Base-by-base conservation (phyloP, 2,113 vertebrate species). In the crab-eating macaque (Macaca fascicularis) region DNA sequence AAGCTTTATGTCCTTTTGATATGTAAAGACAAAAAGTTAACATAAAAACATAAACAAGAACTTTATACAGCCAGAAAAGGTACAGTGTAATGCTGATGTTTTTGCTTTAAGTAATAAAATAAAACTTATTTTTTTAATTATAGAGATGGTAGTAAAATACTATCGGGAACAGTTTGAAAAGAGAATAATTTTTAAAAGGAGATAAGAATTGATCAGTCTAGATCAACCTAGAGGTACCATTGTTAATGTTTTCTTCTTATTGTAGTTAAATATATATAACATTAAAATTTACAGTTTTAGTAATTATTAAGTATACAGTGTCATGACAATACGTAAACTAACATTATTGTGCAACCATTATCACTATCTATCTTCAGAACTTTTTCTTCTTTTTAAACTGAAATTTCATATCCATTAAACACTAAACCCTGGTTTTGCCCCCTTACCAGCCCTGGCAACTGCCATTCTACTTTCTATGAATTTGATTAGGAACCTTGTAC, bases 81-180 rank as follows among this genome's bases (percentile, higher is more conserved):
- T 35, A 78, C 2, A n/a, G 78, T 80, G 20, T 52, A 70, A 48
- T 27, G 38, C 40, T 92, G 64, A 64, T 78, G 55, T 14, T 93
- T 72, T 96, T 94, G 52, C 81, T 61, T 52, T 48, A 79, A 80
- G 32, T 59, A 83, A 82, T 75, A 64, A 81, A 80, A 75, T 35
- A 50, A 55, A 40, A 59, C 45, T 5, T 61, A 79, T 64, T 57
- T 59, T 12, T 72, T 67, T 45, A 76, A 40, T 90, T 75, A 80
- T n/a, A 48, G 55, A 86, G 74, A 83, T n/a, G 11, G 16, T 90
- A 70, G 69, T 93, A 55, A 85, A 79, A 93, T 52, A 85, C 80
- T 72, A 40, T 93, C 38, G 86, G 90, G 35, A 90, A 90, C 20
- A 48, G 50, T 80, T 87, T 79, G 38, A 76, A 95, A 93, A 64